Base-by-base conservation (phyloP, 2,797 vertebrate species). In the Chlorospingus flavigularis region DNA sequence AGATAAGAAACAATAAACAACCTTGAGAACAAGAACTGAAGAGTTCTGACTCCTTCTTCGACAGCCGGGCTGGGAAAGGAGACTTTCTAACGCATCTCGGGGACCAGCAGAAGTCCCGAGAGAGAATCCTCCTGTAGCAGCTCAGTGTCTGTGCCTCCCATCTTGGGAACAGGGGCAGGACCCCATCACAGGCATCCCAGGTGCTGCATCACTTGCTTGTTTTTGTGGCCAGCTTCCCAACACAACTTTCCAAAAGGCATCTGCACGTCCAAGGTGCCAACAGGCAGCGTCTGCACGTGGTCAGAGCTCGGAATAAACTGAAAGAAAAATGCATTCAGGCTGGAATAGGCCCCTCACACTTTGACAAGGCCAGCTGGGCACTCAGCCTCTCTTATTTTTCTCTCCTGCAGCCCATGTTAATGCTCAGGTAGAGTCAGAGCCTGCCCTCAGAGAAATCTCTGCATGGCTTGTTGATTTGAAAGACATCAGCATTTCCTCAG, bases 161-260 rank as follows among this genome's bases (percentile, higher is more conserved):
- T 81, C 96, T 90, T 58, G 21, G 91, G 88, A 94, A 58, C 9
- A 88, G 93, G 88, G 83, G 74, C 88, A 94, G 78, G 83, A 94
- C 47, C 71, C 88, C 3, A 1, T 45, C 40, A 25, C 94, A 88
- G 94, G 77, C 95, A 91, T 70, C 91, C 45, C 84, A 84, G 61
- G 43, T 30, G 33, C 94, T 93, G 76, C 11, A 93, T 86, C 4
- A 2, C 67, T 95, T 77, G 73, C 86, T 93, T 62, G 67, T 67
- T 94, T 86, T 90, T 83, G 40, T 78, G 91, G 95, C 89, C 93
- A 88, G 61, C 76, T 96, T 51, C 92, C 74, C 95, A 96, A 61
- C 45, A 17, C 14, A 4, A 47, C 96, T 96, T 95, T 93, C 95
- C 95, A 86, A 95, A 94, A 95, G 63, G 86, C 90, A 95, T 86